These are phyloP conservation scores for Plutella xylostella DNA, from an alignment of 2,888 invertebrate species.

Conservation along the genomic window DNA sequence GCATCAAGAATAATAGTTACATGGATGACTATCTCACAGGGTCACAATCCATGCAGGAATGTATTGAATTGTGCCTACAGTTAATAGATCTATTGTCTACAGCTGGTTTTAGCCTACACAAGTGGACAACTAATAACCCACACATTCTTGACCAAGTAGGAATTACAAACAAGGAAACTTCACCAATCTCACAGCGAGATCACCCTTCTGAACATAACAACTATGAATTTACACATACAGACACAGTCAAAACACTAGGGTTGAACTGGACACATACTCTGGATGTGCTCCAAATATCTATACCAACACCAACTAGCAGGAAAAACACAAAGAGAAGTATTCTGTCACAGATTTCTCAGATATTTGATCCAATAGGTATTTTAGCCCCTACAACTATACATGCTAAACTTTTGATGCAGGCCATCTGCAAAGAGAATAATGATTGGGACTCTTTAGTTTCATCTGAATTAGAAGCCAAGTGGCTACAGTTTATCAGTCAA, in stretches of 20 bases:
- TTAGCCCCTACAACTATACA: background rate
- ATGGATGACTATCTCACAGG: constrained; percentile 3
- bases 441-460: constrained; percentile 3
- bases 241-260: background rate
- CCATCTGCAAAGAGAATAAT: background rate
- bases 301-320: background rate
- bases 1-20: background rate
- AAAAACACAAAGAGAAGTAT: background rate
- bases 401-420: constrained; percentile 5
- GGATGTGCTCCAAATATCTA: background rate
- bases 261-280: background rate
- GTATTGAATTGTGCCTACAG: background rate
- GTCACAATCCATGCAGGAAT: background rate
- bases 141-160: background rate
- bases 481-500: background rate
- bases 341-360: background rate
- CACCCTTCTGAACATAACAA: background rate
- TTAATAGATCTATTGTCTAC: background rate
- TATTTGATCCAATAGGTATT: background rate
- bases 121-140: background rate
- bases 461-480: background rate
- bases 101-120: background rate
- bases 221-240: background rate
- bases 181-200: too few relatives aligned
- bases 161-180: background rate